Percentiles rank a stretch among this genome's conserved stretches.
Conservation (phyloP, 2,797 vertebrate species). For the Salmo trutta region DNA sequence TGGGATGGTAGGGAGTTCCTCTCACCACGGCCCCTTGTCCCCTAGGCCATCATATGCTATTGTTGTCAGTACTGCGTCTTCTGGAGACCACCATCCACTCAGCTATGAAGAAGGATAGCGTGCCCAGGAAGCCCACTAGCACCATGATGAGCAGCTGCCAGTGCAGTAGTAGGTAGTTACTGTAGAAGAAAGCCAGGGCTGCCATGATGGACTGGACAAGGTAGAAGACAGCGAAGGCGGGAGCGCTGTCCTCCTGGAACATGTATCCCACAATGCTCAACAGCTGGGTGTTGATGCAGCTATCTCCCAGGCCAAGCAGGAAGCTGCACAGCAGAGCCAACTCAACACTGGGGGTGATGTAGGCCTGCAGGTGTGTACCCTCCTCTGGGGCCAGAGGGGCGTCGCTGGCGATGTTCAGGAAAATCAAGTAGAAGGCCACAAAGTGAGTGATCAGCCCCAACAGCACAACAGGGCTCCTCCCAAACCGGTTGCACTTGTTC, state of each 20-base stretch:
- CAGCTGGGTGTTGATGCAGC: conserved; percentile 98
- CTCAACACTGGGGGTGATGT: conserved; percentile 78
- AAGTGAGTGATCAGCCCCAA: conserved; percentile 88
- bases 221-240: conserved; percentile 93
- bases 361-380: conserved; percentile 84
- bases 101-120: conserved; percentile 86
- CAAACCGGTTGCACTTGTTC: conserved; percentile 82
- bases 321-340: conserved; percentile 94
- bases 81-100: conserved; percentile 77
- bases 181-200: conserved; percentile 95
- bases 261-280: conserved; percentile 91
- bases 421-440: conserved; percentile 92
- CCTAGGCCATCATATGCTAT: conserved; percentile 80
- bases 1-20: background rate
- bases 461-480: conserved; percentile 90
- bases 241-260: conserved; percentile 89
- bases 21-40: background rate
- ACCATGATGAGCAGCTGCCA: conserved; percentile 98
- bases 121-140: conserved; percentile 83
- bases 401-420: conserved; percentile 89
- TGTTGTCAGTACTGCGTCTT: conserved; percentile 79
- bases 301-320: conserved; percentile 92
- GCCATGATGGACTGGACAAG: conserved; percentile 97
- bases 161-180: conserved; percentile 92
- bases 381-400: conserved; percentile 86